These are phyloP conservation scores for Xiphophorus birchmanni DNA, from an alignment of 2,797 vertebrate species.

Conservation along the genomic window DNA sequence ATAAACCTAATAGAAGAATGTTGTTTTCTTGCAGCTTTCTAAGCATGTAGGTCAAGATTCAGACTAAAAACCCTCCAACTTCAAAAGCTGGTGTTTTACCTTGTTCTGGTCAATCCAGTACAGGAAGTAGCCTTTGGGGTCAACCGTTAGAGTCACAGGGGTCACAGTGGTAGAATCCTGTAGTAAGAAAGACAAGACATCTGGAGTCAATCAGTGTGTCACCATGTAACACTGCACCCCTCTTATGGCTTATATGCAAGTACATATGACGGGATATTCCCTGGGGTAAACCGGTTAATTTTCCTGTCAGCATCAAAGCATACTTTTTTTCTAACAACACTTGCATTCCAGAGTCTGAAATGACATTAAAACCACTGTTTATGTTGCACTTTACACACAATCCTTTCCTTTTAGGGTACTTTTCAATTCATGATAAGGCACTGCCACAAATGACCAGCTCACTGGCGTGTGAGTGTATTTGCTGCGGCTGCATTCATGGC, in stretches of 20 bases:
- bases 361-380: constrained; percentile 46
- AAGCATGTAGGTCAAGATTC: not conserved
- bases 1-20: not conserved
- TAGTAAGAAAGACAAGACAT: constrained; percentile 39
- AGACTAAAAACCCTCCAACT: not conserved
- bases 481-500: constrained; percentile 16
- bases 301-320: constrained; percentile 34
- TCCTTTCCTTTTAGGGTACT: constrained; percentile 53
- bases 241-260: constrained; percentile 7
- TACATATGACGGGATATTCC: constrained; percentile 15
- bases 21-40: not conserved
- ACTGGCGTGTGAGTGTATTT: constrained; percentile 15
- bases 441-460: constrained; percentile 44
- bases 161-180: constrained; percentile 82
- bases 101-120: constrained; percentile 87
- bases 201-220: constrained; percentile 35
- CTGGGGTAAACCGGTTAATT: constrained; percentile 26
- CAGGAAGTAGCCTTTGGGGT: constrained; percentile 83
- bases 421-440: constrained; percentile 39
- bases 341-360: constrained; percentile 40
- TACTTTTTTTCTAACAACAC: constrained; percentile 6
- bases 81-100: constrained; percentile 62
- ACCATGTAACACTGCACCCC: constrained; percentile 2
- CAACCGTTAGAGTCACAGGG: constrained; percentile 81
- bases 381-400: constrained; percentile 28